Evolutionary conservation across 2,888 invertebrate genomes (phyloP).

Genomic region (Brachycybe producta): DNA sequence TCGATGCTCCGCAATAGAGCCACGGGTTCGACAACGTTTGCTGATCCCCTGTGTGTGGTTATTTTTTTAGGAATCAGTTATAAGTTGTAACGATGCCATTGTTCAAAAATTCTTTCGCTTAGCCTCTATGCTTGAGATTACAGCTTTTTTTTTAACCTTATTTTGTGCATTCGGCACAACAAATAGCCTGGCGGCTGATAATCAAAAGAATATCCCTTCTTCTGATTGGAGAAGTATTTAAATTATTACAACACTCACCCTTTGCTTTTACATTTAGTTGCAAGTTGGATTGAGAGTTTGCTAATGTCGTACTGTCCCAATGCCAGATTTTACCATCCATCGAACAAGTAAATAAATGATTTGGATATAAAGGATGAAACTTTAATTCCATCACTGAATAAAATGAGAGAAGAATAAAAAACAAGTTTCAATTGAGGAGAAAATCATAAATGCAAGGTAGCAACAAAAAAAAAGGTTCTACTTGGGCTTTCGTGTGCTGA

Average conservation of each 20-base stretch:
- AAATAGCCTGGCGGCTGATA: no score
- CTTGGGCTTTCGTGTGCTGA: constrained; percentile 50
- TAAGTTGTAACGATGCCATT: no score
- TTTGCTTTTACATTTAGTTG: no score
- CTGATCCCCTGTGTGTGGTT: background rate
- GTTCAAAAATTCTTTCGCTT: no score
- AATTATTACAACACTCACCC: no score
- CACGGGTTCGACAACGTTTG: constrained; percentile 40
- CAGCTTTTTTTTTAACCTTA: no score
- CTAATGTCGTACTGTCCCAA: constrained; percentile 42
- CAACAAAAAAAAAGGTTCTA: constrained; percentile 19
- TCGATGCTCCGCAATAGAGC: constrained; percentile 54
- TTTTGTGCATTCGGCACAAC: no score
- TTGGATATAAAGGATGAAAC: constrained; percentile 73
- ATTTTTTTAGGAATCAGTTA: no score
- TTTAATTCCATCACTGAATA: constrained; percentile 59
- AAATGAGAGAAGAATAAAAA: background rate
- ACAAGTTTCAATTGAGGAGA: background rate
- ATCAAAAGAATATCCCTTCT: no score
- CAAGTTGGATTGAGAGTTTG: no score
- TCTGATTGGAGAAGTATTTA: no score
- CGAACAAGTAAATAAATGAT: constrained; percentile 69
- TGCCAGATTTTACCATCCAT: constrained; percentile 76
- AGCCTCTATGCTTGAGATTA: no score
- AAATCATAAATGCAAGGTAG: background rate